Evolutionary conservation across 2,113 vertebrate species (phyloP), one percentile per base, ranked within the genome.

Genomic region (Pipra filicauda): DNA sequence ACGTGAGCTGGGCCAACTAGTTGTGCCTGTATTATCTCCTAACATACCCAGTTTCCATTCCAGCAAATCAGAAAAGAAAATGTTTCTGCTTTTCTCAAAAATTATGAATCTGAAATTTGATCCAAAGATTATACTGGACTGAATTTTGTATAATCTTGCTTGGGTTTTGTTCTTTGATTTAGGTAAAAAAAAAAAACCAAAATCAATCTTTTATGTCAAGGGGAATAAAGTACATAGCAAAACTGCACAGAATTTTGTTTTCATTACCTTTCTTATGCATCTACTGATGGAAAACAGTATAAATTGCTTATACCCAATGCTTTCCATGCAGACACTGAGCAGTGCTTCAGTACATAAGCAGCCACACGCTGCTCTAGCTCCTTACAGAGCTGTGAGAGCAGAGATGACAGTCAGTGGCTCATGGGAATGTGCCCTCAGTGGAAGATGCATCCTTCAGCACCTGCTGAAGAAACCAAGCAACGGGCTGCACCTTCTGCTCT

Each of bases 331-430:
- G 26, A 18, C 14, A 74, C 9, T 19, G 28, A 70, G 31, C 17
- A 17, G 12, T 13, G 28, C 65, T 72, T 83, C 58, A 15, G 41
- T 18, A 75, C 41, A 7, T 30, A 65, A 67, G 51, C 24, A 93
- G 30, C 17, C 51, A 81, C 19, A 49, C 0, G 0, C 24, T 77
- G 52, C 27, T 9, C 33, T 44, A 82, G 19, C 51, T 67, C 17
- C 49, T 83, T 24, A 22, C 3, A 0, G 69, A 51, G 51, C 70
- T 48, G 43, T 39, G 48, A 59, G 59, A 8, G 7, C 61, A 84
- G 33, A 74, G 48, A 19, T 23, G 27, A 48, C 44, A 61, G 39
- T 7, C 2, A 0, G 2, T 28, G 51, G 23, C 57, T 62, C 2
- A 0, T 22, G 24, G 22, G 23, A 64, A 37, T 7, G 9, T 2